Base-by-base conservation (phyloP, 1,140 invertebrate species). In the Drosophila santomea region DNA sequence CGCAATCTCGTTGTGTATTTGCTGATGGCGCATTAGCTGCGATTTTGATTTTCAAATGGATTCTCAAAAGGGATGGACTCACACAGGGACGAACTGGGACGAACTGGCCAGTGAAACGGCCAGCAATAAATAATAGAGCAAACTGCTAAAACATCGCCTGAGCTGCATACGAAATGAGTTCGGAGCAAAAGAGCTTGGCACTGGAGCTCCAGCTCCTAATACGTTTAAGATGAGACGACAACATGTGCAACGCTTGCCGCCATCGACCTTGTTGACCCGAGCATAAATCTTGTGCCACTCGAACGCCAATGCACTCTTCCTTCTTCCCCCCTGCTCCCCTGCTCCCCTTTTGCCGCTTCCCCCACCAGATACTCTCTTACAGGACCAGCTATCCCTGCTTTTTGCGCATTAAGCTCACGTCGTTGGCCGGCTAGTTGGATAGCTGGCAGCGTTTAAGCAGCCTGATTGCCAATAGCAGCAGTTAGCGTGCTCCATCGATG, bases 151-250 rank as follows among this genome's bases (percentile, higher is more conserved):
- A 79, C 66, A 82, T 77, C 59, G 73, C 84, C 76, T 74, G 84
- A 68, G 77, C 80, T 89, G 84, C 84, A 89, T 89, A 84, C 84
- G 51, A 84, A 89, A 89, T 89, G 84, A 80, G 72, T 12, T 54
- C 23, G 28, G n/a, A 48, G 28, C 35, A 32, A 32, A 25, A 17
- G 8, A 36, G 38, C 15, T n/a, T 23, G 57, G 36, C 35, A 48
- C 56, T 43, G 25, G 52, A 54, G n/a, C 60, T 62, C 64, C 63
- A 63, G 56, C 78, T 60, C 66, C 84, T 89, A 89, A 89, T 89
- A 89, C 84, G 85, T 89, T 89, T 90, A 89, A 89, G 84, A 89
- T 89, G 85, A 80, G 84, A 83, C 85, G 85, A 84, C 84, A 89
- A 84, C 84, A 89, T 89, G 84, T 89, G 84, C 84, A 84, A 74